phyloP scores from a whole-genome alignment of 2,888 invertebrate species.

The Achlya flavicornis region DNA sequence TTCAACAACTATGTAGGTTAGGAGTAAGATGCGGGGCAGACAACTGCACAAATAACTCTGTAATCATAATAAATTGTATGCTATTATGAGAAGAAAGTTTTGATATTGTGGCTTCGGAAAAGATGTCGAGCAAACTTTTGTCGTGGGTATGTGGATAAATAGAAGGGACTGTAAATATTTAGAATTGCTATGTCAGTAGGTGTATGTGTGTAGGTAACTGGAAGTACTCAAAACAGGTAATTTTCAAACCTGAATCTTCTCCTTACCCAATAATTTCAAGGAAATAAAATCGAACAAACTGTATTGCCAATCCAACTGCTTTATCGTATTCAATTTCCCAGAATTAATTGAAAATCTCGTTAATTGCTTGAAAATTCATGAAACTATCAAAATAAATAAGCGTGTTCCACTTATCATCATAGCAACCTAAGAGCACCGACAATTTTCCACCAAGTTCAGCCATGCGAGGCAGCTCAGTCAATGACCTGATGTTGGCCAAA shows the following conservation, averaged over 20 bases:
- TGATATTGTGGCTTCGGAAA: neutral
- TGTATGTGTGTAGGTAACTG: too few relatives aligned
- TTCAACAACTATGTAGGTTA: conserved; percentile 9
- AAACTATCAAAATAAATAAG: conserved; percentile 1
- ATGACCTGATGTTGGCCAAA: conserved; percentile 40
- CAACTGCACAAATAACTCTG: neutral
- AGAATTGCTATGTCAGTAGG: too few relatives aligned
- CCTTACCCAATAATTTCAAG: neutral
- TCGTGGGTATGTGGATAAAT: neutral
- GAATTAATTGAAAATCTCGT: neutral
- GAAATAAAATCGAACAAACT: neutral
- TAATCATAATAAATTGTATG: conserved; percentile 3
- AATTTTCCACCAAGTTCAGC: conserved; percentile 48
- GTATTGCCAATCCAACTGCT: neutral
- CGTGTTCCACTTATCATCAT: conserved; percentile 25
- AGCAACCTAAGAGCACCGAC: conserved; percentile 31
- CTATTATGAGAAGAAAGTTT: conserved; percentile 3
- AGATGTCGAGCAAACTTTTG: neutral
- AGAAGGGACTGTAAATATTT: too few relatives aligned
- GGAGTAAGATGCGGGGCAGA: neutral
- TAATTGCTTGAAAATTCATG: neutral
- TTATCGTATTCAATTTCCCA: neutral
- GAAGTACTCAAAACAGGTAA: too few relatives aligned
- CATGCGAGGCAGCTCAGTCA: conserved; percentile 48
- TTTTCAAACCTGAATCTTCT: too few relatives aligned